Evolutionary conservation across 2,888 invertebrate genomes (phyloP), one percentile per base, ranked within the genome.

Genomic region (Cryptus viduatorius): DNA sequence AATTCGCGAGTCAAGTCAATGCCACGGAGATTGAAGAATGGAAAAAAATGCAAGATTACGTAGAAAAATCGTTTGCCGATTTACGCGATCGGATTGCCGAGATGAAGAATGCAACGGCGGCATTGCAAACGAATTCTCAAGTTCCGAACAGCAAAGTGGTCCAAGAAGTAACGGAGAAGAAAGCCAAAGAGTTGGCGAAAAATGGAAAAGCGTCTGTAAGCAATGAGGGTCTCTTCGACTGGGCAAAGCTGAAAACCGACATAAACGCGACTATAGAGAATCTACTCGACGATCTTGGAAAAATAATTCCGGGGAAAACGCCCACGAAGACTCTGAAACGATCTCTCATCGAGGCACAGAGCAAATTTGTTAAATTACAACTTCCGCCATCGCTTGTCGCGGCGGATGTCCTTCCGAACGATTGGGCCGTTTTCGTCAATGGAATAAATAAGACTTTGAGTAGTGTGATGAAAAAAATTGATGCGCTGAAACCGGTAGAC

Each of bases 251-350:
- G 12, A 84, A 82, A 10, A 67, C 46, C 4, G 64, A 84, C 31
- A 16, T 88, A 29, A 89, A 88, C 16, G 31, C 76, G 3, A 87
- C 86, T 1, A 68, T 87, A 10, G 56, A 83, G 7, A 77, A 83
- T 4, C 29, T 88, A 3, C 46, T 67, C 7, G 69, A 59, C 19
- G 75, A 67, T 37, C 14, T 86, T 5, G 68, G 53, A 64, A 84
- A 87, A 50, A 71, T n/a, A 16, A 48, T 29, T 8, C 61, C 65
- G 8, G 31, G n/a, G 10, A 37, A 53, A 29, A 67, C 48, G 46
- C 56, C 65, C 0, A 14, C 65, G 29, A 73, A 65, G 53, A 53
- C n/a, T 46, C 50, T 83, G 3, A 56, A 79, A 50, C 46, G 59
- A 56, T 50, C 68, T 12, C 42, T 79, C 4, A 10, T 67, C 3